Conservation (phyloP, 2,888 invertebrate species). For the Parasteatoda lunata region DNA sequence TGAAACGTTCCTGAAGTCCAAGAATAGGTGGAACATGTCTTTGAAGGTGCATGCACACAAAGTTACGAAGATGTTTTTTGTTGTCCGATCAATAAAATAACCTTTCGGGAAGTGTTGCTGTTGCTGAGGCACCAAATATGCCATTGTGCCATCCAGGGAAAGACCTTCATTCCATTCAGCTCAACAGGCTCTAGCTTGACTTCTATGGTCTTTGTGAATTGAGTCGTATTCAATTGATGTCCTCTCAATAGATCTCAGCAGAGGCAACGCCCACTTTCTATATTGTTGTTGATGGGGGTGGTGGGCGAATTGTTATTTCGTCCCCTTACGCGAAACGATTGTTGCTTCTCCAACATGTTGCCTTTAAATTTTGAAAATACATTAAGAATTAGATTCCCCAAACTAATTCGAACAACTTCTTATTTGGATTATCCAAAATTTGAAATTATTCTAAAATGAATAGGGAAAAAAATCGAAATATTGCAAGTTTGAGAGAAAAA, state of each 20-base stretch:
- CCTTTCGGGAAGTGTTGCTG: slow-evolving; percentile 17
- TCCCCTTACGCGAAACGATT: background rate
- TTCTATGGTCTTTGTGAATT: slow-evolving; percentile 67
- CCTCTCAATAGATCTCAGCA: slow-evolving; percentile 39
- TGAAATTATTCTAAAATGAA: too few species aligned
- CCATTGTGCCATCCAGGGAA: slow-evolving; percentile 18
- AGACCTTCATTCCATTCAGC: slow-evolving; percentile 12
- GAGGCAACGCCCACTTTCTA: slow-evolving; percentile 45
- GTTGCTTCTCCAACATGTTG: too few species aligned
- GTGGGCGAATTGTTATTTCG: slow-evolving; percentile 23
- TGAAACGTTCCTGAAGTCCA: slow-evolving; percentile 38
- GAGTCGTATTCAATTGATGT: slow-evolving; percentile 54
- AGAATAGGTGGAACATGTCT: slow-evolving; percentile 39
- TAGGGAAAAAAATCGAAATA: too few species aligned
- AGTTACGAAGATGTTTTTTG: slow-evolving; percentile 34
- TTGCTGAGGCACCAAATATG: slow-evolving; percentile 13
- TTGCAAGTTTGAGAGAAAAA: too few species aligned
- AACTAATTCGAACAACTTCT: too few species aligned
- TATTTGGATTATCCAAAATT: too few species aligned
- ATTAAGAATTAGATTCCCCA: too few species aligned
- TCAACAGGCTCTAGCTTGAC: slow-evolving; percentile 64
- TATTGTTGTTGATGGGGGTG: slow-evolving; percentile 1
- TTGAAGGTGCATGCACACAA: slow-evolving; percentile 15
- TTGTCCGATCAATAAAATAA: slow-evolving; percentile 42
- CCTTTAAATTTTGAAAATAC: too few species aligned